Evolutionary conservation across 2,797 vertebrate genomes (phyloP), one percentile per base, ranked within the genome.

Genomic region (Cossypha polioptera): DNA sequence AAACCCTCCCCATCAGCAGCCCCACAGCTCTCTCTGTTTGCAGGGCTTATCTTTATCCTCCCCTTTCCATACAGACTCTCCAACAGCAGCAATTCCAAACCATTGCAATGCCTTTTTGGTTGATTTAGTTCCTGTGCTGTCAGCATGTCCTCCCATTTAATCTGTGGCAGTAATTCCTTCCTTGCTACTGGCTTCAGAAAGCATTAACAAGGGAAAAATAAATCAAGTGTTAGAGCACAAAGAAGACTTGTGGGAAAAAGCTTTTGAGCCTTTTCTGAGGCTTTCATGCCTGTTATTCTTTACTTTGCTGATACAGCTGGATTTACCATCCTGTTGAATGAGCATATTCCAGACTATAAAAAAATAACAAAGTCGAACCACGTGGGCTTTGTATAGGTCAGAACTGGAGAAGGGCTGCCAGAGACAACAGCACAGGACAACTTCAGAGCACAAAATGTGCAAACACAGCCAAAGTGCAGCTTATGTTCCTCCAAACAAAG

Each of bases 261-360:
- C 93, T 83, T 92, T 86, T 80, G 91, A 92, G 92, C 45, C 78
- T 87, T 85, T 93, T 93, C 94, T 91, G 88, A 92, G 83, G 90
- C 93, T 93, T 95, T 93, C 90, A 91, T 92, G 95, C 75, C 92
- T 93, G 90, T 97, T 97, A 94, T 95, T 94, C 94, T 95, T 94
- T 40, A 83, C 85, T 92, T 92, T 97, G 96, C 95, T 96, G 96
- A 96, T 89, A 79, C 95, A 92, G 96, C 94, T 95, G 90, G 88
- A 92, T 96, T 94, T 92, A 55, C 87, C 93, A 87, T 76, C 86
- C 95, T 85, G 84, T 95, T 95, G 95, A 95, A 95, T 26, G 86
- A 94, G 79, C 87, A 92, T 92, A 93, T 95, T 82, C 66, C 86
- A 94, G 94, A 84, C 86, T 47, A 80, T 65, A 54, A 92, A 91